Base-by-base conservation (phyloP, 2,888 invertebrate species). In the Meteorus cinctellus region DNA sequence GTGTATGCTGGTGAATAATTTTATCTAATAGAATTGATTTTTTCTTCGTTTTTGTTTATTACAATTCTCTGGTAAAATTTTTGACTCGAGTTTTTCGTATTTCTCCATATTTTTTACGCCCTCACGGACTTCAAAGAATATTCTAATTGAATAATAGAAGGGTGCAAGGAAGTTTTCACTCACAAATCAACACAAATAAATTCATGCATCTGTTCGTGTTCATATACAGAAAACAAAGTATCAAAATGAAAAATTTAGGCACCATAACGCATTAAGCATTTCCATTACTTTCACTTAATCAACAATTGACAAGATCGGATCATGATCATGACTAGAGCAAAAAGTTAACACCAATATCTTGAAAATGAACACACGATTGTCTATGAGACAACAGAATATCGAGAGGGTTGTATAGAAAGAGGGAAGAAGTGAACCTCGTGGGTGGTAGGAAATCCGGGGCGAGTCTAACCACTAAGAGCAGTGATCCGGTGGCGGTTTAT, bases 401-500 rank as follows among this genome's bases (percentile, higher is more conserved):
- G 24, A 41, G 71, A 19, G 72, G 36, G 36, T 48, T 16, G 55
- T 66, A 45, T 36, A 45, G 63, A 69, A 51, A 55, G 59, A 68
- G 63, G 59, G 62, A 74, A 70, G 66, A 55, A 72, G 65, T 48
- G 31, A 27, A 48, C 24, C 63, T 72, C 34, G 67, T 72, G 71
- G 62, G 77, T 74, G 74, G 73, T 31, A 69, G 76, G 70, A 80
- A 77, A 81, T 77, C 77, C 77, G 60, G 76, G 71, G 77, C 76
- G 77, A 82, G 85, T 80, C 83, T 79, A 80, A 87, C 86, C 86
- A 82, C 86, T 86, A 85, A 86, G 86, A 86, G 86, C 85, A 81
- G 83, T 86, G 86, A 88, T 88, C 87, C 84, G 82, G 77, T 81
- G 84, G 87, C 81, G 87, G 87, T 89, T 89, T 88, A 87, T 88